Conservation (phyloP, 2,113 vertebrate species). For the Calypte anna region DNA sequence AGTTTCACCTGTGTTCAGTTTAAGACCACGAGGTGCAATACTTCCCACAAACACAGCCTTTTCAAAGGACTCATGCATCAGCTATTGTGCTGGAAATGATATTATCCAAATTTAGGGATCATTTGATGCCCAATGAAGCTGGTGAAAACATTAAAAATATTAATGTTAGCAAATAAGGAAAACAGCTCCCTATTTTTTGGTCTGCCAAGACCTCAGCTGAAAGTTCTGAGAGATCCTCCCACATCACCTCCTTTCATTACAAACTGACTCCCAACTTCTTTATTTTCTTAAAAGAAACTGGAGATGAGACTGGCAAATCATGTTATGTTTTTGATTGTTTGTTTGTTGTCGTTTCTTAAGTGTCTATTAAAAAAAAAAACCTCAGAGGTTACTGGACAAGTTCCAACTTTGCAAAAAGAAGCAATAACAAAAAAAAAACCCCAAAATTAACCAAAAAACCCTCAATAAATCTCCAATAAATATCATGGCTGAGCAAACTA, state of each 20-base stretch:
- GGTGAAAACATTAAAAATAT: background rate
- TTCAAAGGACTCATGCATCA: background rate
- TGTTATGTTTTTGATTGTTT: background rate
- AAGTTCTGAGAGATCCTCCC: background rate
- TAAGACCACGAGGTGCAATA: background rate
- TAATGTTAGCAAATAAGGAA: background rate
- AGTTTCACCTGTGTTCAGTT: conserved; percentile 32
- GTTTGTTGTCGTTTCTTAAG: background rate
- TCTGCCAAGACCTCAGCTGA: background rate
- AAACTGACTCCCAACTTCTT: background rate
- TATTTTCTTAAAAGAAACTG: background rate
- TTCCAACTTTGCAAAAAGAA: background rate
- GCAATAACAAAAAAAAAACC: background rate
- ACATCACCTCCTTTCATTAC: background rate
- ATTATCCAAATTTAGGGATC: background rate
- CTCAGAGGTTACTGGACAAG: background rate
- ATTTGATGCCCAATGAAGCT: background rate
- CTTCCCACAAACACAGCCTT: background rate
- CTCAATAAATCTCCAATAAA: background rate
- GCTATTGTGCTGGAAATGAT: background rate
- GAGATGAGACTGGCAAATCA: background rate
- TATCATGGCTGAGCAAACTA: background rate
- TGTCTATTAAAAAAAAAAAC: background rate
- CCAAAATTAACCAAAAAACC: too few relatives aligned
- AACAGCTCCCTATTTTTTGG: background rate